phyloP scores from a whole-genome alignment of 2,113 vertebrate species.

The Anguilla japonica region DNA sequence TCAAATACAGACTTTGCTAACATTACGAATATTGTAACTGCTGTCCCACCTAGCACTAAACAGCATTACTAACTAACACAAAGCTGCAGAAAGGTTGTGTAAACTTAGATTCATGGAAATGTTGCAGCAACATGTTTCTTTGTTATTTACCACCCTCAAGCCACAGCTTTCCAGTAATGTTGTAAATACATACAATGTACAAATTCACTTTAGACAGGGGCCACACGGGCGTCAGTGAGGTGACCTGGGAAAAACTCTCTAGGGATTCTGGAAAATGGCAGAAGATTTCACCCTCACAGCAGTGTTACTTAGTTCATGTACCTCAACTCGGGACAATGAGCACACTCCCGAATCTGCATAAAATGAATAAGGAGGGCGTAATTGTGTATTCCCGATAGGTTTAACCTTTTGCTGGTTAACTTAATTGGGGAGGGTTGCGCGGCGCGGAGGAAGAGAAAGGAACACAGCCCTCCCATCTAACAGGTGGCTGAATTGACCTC shows the following conservation, averaged over 20 bases:
- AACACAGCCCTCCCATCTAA: conserved; percentile 79
- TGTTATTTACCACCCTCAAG: too few relatives aligned
- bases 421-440: conserved; percentile 71
- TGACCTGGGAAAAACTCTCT: background rate
- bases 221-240: background rate
- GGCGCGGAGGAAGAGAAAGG: conserved; percentile 61
- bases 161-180: too few relatives aligned
- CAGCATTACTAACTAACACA: too few relatives aligned
- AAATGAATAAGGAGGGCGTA: conserved; percentile 56
- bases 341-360: conserved; percentile 3
- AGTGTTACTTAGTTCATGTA: conserved; percentile 34
- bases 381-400: conserved; percentile 69
- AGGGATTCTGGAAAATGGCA: background rate
- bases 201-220: background rate
- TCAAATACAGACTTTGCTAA: too few relatives aligned
- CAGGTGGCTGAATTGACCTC: conserved; percentile 88
- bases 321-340: conserved; percentile 15
- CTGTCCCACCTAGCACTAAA: too few relatives aligned
- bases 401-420: conserved; percentile 88
- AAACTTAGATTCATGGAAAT: too few relatives aligned
- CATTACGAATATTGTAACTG: too few relatives aligned
- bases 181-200: background rate
- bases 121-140: too few relatives aligned
- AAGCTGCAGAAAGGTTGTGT: too few relatives aligned
- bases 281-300: background rate